Evolutionary conservation across 1,140 invertebrate species (phyloP), one percentile per base, ranked within the genome.

Genomic region (Drosophila malerkotliana): DNA sequence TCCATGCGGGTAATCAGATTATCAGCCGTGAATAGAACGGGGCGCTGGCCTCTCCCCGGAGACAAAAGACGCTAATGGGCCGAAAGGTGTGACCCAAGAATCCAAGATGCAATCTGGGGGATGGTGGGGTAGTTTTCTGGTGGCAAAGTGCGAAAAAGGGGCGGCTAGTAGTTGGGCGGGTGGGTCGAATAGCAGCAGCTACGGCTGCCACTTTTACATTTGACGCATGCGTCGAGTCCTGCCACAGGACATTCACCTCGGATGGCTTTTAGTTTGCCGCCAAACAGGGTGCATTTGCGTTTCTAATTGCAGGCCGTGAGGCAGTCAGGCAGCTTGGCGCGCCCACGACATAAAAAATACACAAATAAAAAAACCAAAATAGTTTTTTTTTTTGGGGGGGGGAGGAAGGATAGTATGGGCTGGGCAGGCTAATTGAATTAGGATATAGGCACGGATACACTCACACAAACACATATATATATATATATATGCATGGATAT

Each of bases 211-310:
- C 10, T 48, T 71, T 54, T 62, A 41, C 15, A 37, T 28, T 24
- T 10, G 32, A 55, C 79, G 79, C 79, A 83, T 83, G 79, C 79
- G 79, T 54, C 56, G 47, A 49, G 41, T 59, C 58, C 49, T 30
- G 56, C 18, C 71, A 83, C 61, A 83, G 79, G 79, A 84, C 79
- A 84, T 83, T 83, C 79, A 83, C 79, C 79, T 83, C 62, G n/a
- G 41, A 15, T 74, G 69, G 66, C 58, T 63, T 76, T 47, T 62
- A 75, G 76, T 76, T 84, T 84, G 72, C 79, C 79, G 80, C 80
- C 79, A 84, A 83, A 83, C 79, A 72, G 79, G 79, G 79, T 83
- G 80, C 79, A 83, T 83, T 83, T 77, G 51, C 67, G 58, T 64
- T 61, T 79, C 75, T 83, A 63, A 83, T 83, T 79, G 75, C 79